Evolutionary conservation across 2,888 invertebrate genomes (phyloP), one percentile per base, ranked within the genome.

Genomic region (Thymelicus lineola): DNA sequence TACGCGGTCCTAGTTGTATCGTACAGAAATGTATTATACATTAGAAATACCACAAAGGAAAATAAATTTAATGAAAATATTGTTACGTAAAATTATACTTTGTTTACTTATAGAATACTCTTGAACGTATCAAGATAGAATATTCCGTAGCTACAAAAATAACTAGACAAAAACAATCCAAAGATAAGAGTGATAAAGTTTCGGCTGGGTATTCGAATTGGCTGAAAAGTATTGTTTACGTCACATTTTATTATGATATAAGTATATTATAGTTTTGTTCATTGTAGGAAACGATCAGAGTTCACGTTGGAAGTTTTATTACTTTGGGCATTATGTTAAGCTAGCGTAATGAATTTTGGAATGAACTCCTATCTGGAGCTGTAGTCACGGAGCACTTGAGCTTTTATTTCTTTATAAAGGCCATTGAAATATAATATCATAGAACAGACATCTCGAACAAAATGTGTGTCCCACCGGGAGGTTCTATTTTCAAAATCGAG

Each of bases 141-240:
- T 28, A 28, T 28, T 28, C 7, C 15, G 15, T 15, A 50, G 50
- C 50, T 50, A 20, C 17, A 50, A 50, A 50, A 50, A 57, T 57
- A 57, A 14, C 5, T n/a, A 7, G 2, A 20, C 15, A 45, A 45
- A 60, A 60, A 6, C 7, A 60, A 60, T 46, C 7, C 10, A 42
- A 28, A 20, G 45, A 45, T 45, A 60, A 60, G 42, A 20, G 20
- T 12, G 42, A 45, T 45, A 60, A 60, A 45, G 45, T 42, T 59
- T 59, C 59, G 17, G 15, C 17, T 9, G 20, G 10, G 42, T 42
- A 15, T 42, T 38, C 45, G 45, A 28, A 45, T 45, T 28, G 60
- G 12, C 4, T 42, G 9, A 45, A 28, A 17, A 20, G 14, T 45
- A 60, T 45, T 45, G 20, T 45, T 20, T 45, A 36, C 59, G 38